phyloP scores from a whole-genome alignment of 2,797 vertebrate genomes.

The Neoniphon sammara region DNA sequence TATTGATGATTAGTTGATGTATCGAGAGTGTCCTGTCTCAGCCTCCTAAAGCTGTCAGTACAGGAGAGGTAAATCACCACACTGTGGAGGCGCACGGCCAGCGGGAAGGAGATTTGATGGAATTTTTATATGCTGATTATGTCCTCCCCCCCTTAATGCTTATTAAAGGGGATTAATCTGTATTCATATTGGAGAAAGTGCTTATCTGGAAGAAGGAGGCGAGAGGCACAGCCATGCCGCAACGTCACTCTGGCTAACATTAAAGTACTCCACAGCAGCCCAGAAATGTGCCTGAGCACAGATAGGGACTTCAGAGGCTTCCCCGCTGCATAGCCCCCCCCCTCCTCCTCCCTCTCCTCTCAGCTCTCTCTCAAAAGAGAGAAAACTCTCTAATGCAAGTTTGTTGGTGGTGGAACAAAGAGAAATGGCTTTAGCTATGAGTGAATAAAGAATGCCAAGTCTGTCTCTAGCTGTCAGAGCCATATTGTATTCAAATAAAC shows the following conservation, averaged over 20 bases:
- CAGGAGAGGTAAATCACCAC: conserved; percentile 79
- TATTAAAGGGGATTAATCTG: conserved; percentile 94
- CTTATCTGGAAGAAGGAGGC: conserved; percentile 86
- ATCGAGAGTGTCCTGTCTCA: conserved; percentile 69
- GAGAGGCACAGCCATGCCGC: conserved; percentile 69
- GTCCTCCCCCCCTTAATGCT: conserved; percentile 82
- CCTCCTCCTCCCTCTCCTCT: conserved; percentile 53
- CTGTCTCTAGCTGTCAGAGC: conserved; percentile 40
- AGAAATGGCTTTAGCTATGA: conserved; percentile 43
- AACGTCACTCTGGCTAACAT: conserved; percentile 81
- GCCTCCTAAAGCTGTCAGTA: conserved; percentile 76
- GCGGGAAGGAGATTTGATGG: conserved; percentile 86
- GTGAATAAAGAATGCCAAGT: conserved; percentile 47
- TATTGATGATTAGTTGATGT: conserved; percentile 75
- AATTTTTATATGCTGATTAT: conserved; percentile 90
- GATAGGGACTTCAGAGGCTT: conserved; percentile 87
- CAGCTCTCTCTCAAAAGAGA: conserved; percentile 56
- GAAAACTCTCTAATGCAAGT: conserved; percentile 50
- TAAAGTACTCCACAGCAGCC: conserved; percentile 85
- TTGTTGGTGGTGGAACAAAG: conserved; percentile 69
- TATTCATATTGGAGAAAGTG: conserved; percentile 87
- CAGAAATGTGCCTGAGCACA: conserved; percentile 88
- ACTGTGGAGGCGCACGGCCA: conserved; percentile 70
- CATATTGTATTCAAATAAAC: conserved; percentile 45
- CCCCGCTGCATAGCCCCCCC: conserved; percentile 54